These are phyloP conservation scores for Archips crataeganus DNA, from an alignment of 2,888 invertebrate genomes.

Conservation along the genomic window DNA sequence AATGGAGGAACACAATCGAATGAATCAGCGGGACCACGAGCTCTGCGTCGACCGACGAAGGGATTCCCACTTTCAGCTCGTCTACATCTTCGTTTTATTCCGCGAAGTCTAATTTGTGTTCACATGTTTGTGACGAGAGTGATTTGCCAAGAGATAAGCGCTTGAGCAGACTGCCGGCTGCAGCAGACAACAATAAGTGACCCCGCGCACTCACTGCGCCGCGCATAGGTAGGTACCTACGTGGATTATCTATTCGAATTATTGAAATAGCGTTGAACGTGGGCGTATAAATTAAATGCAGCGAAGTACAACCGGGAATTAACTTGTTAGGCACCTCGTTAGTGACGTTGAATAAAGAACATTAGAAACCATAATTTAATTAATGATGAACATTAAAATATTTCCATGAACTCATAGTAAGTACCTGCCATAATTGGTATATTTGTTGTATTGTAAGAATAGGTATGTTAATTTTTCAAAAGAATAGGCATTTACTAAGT, in stretches of 20 bases:
- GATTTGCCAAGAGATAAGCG: conserved; percentile 4
- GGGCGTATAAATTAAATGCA: conserved; percentile 59
- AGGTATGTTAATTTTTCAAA: no score
- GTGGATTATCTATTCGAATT: conserved; percentile 44
- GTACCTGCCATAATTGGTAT: neutral
- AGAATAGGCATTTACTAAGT: no score
- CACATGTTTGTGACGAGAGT: conserved; percentile 35
- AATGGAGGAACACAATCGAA: conserved; percentile 62
- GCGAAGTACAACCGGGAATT: conserved; percentile 44
- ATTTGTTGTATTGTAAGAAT: neutral
- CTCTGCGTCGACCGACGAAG: conserved; percentile 50
- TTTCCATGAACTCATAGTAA: neutral
- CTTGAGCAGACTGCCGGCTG: conserved; percentile 12
- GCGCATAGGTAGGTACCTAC: conserved; percentile 26
- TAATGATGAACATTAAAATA: neutral
- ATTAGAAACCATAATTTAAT: neutral
- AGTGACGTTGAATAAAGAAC: neutral
- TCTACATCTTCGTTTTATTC: conserved; percentile 57
- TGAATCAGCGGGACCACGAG: conserved; percentile 53
- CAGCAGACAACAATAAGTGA: conserved; percentile 30
- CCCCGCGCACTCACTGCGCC: conserved; percentile 33
- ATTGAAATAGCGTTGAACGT: conserved; percentile 55
- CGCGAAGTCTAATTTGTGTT: conserved; percentile 43
- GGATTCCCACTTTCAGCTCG: conserved; percentile 60
- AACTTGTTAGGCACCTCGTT: conserved; percentile 29